These are phyloP conservation scores for Parapsyche elsis DNA, from an alignment of 1,140 invertebrate genomes.

Conservation along the genomic window DNA sequence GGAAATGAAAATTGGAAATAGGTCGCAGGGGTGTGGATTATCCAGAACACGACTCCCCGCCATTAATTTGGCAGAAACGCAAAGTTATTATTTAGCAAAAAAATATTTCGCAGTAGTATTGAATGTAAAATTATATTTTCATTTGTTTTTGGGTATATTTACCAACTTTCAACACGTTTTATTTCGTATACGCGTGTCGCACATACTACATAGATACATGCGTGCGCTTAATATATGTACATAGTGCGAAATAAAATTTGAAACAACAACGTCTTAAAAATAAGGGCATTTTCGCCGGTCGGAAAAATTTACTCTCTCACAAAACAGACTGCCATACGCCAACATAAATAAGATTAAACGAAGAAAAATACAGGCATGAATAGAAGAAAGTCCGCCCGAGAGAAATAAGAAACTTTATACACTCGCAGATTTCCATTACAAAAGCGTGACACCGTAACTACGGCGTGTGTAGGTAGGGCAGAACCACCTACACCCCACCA, in stretches of 20 bases:
- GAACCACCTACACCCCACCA: neutral
- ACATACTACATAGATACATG: conserved; percentile 10
- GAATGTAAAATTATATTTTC: neutral
- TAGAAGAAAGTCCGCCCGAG: conserved; percentile 53
- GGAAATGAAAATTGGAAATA: conserved; percentile 57
- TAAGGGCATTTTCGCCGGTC: neutral
- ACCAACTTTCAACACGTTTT: conserved; percentile 15
- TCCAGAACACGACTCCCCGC: conserved; percentile 34
- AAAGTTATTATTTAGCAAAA: conserved; percentile 49
- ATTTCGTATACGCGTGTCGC: neutral
- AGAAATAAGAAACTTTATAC: conserved; percentile 56
- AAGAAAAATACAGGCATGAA: conserved; percentile 56
- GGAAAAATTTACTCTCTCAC: conserved; percentile 26
- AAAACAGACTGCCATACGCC: conserved; percentile 53
- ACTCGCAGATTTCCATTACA: conserved; percentile 57
- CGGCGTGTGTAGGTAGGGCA: conserved; percentile 39
- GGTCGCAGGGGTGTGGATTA: conserved; percentile 50
- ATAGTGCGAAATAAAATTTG: conserved; percentile 18
- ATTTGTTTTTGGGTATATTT: neutral
- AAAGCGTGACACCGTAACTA: conserved; percentile 57
- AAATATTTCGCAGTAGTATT: neutral
- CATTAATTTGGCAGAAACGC: conserved; percentile 38
- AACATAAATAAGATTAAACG: conserved; percentile 57
- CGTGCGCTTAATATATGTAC: conserved; percentile 8
- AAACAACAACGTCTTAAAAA: conserved; percentile 19